Evolutionary conservation across 2,888 invertebrate species (phyloP), one percentile per base, ranked within the genome.

Genomic region (Reticulitermes lucifugus): DNA sequence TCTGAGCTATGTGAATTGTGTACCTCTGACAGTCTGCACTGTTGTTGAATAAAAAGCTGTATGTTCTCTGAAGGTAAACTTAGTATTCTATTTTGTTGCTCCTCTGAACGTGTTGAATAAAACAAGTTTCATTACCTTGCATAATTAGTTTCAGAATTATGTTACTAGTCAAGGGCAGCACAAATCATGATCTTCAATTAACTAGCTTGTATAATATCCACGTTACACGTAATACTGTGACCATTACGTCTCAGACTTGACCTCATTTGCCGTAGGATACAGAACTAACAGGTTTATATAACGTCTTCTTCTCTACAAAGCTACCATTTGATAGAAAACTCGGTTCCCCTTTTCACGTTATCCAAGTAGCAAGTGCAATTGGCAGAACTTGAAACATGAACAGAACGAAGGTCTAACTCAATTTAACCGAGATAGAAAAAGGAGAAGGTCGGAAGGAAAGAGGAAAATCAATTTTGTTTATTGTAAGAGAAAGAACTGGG

Each of bases 371-470:
- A 73, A 73, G 18, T 73, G 73, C 73, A 73, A 73, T 73, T 73
- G 73, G 73, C 73, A 73, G 73, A 73, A 73, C 73, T 73, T 73
- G 73, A 73, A 73, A 73, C 73, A 73, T 73, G 73, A 73, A 73
- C 73, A 73, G 41, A 41, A 35, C 73, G 35, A 73, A 35, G 18
- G 73, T 65, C 73, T 73, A 73, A 73, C 73, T 73, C 73, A 73
- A 73, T 73, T 73, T 73, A 73, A 41, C 73, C 41, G 73, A 73
- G 73, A 73, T 35, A 73, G 73, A 35, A 73, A 18, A 29, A 41
- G 18, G 21, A 14, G 22, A 22, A 41, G 21, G 6, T 3, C 35
- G 18, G 22, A 73, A 73, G 21, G 41, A 41, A 73, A 41, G 18
- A 65, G 25, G 21, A 41, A 41, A 73, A 73, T 73, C 73, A 73